Percentiles rank a stretch among this genome's conserved stretches.
These are phyloP conservation scores for Zosterops hypoxanthus DNA, from an alignment of 2,113 vertebrate species.

Conservation along the genomic window DNA sequence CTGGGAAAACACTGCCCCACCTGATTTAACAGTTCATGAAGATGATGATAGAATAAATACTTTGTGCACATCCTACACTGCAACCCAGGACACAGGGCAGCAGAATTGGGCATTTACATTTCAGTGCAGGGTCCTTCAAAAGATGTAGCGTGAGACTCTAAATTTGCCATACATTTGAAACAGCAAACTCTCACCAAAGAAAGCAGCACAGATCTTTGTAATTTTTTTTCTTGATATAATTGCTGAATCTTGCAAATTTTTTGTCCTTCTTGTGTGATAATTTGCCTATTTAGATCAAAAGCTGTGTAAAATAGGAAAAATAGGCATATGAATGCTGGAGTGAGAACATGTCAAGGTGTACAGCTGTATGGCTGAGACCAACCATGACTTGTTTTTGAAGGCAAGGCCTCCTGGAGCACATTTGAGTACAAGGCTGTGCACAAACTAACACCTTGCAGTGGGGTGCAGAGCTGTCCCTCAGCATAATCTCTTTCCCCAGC, in stretches of 20 bases:
- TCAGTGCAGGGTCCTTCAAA: background rate
- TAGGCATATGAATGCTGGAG: background rate
- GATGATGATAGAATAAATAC: no score
- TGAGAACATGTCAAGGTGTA: background rate
- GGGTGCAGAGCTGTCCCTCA: background rate
- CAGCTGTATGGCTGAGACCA: background rate
- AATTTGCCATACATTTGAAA: background rate
- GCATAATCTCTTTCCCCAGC: accelerated
- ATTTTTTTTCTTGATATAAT: background rate
- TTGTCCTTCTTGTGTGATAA: background rate
- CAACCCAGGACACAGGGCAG: background rate
- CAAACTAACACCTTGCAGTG: accelerated
- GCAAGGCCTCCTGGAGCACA: background rate
- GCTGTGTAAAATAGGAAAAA: background rate
- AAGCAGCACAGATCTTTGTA: background rate
- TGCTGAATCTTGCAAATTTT: background rate
- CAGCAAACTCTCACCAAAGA: background rate
- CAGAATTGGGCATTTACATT: background rate
- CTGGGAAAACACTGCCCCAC: no score
- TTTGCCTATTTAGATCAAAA: background rate
- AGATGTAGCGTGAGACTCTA: background rate
- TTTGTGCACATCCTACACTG: no score
- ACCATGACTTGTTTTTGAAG: background rate
- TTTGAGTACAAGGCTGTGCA: background rate
- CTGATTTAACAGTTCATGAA: no score